Percentiles rank a stretch among this genome's conserved stretches.
phyloP scores from a whole-genome alignment of 2,888 invertebrate species.

The Trissonchulus latispiculum region DNA sequence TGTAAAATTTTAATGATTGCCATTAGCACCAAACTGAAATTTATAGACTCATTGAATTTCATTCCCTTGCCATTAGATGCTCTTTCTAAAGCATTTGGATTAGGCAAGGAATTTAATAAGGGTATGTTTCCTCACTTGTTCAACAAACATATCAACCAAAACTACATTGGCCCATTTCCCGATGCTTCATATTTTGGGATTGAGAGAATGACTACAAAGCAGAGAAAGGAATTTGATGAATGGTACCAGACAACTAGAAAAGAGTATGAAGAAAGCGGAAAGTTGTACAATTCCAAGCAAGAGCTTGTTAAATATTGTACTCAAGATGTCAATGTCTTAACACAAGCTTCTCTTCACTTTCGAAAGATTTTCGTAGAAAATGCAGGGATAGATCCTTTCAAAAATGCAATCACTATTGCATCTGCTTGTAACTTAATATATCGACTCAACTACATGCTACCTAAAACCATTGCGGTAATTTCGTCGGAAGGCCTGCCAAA shows the following conservation, averaged over 20 bases:
- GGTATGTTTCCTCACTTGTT: slow-evolving; percentile 22
- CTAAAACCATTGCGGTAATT: neutral
- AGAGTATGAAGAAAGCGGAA: neutral
- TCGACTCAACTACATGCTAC: neutral
- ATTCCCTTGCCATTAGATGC: neutral
- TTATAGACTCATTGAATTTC: neutral
- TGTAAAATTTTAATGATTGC: neutral
- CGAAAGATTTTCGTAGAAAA: neutral
- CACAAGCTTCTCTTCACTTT: neutral
- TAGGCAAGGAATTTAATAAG: neutral
- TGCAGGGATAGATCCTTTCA: slow-evolving; percentile 24
- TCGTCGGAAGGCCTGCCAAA: neutral
- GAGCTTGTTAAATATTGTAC: slow-evolving; percentile 26
- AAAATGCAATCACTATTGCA: slow-evolving; percentile 26
- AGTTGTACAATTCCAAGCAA: neutral
- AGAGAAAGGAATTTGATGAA: neutral
- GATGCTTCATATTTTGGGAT: slow-evolving; percentile 20
- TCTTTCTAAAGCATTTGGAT: slow-evolving; percentile 16
- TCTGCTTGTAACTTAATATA: slow-evolving; percentile 11
- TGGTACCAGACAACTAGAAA: neutral
- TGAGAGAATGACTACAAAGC: neutral
- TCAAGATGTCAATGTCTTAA: slow-evolving; percentile 27
- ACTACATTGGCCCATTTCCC: neutral
- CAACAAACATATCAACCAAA: slow-evolving; percentile 17
- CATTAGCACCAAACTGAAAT: neutral